A percentile compares a stretch with the other conserved stretches of the same genome.
These are phyloP conservation scores for Malacoraja senta DNA, from an alignment of 2,797 vertebrate genomes.

Conservation along the genomic window DNA sequence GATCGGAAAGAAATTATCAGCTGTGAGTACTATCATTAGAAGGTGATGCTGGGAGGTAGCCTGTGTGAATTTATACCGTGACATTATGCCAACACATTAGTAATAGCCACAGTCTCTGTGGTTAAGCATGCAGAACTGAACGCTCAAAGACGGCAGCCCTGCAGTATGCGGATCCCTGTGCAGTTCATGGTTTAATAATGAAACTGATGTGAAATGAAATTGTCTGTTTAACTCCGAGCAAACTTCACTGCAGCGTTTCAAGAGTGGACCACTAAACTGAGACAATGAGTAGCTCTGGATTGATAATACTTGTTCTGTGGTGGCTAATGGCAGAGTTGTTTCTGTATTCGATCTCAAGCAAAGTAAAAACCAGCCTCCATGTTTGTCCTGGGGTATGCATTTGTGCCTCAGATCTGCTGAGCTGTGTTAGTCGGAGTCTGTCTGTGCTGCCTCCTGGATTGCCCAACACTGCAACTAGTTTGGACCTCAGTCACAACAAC, in stretches of 20 bases:
- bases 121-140: neutral
- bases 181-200: neutral
- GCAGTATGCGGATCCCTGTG: neutral
- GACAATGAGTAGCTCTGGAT: constrained; percentile 45
- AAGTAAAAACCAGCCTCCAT: constrained; percentile 40
- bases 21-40: constrained; percentile 22
- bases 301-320: constrained; percentile 42
- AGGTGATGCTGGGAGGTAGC: neutral
- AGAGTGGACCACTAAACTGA: no score
- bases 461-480: neutral
- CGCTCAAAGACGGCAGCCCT: neutral
- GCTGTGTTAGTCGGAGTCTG: constrained; percentile 61
- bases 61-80: neutral
- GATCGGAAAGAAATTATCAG: neutral
- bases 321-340: constrained; percentile 48
- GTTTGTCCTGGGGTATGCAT: constrained; percentile 63
- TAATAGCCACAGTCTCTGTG: neutral
- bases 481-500: constrained; percentile 38
- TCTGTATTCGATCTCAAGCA: constrained; percentile 47
- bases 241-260: neutral
- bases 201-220: neutral
- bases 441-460: constrained; percentile 8
- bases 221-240: constrained; percentile 19
- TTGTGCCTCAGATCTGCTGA: constrained; percentile 79
- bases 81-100: neutral